Base-by-base conservation (phyloP, 2,888 invertebrate species). In the Chalcis sispes region DNA sequence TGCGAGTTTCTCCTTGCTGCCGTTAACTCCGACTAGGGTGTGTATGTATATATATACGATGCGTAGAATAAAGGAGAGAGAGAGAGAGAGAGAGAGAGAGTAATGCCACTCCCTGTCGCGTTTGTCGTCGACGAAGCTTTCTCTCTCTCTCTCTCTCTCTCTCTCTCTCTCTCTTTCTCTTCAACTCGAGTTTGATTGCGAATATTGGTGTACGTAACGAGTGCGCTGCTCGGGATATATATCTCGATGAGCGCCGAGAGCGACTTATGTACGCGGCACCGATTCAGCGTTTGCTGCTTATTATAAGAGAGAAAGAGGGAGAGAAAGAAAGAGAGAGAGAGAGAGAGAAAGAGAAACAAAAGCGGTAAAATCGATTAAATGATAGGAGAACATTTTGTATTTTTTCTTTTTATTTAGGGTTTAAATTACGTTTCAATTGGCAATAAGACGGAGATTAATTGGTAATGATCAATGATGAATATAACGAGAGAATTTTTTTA, bases 181-280 rank as follows among this genome's bases (percentile, higher is more conserved):
- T 76, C 72, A 72, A 29, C 65, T 75, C 65, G 71, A 71, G 71
- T 76, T 76, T 62, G 76, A 76, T 76, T 76, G 76, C 64, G 76
- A 72, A 76, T 72, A 72, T 76, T 76, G 76, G 66, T n/a, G n/a
- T 54, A 72, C 40, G 29, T 72, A 67, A 72, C 67, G 71, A 72
- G 72, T 65, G 40, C 42, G 18, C 46, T 54, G 18, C 46, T 56
- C n/a, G 42, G 40, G 23, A 42, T 42, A 40, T 50, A 58, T 58
- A 48, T 36, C 42, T n/a, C 65, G 52, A 8, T 50, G 32, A 4
- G 4, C n/a, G 10, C 62, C 40, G n/a, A 27, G 61, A 27, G 61
- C 58, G 36, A 61, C 54, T 67, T 46, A 29, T 36, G 58, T n/a
- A n/a, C n/a, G n/a, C n/a, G n/a, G n/a, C n/a, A n/a, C 25, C 61